A percentile compares a stretch with the other conserved stretches of the same genome.
phyloP scores from a whole-genome alignment of 2,113 vertebrate genomes.

The Agelaius phoeniceus region DNA sequence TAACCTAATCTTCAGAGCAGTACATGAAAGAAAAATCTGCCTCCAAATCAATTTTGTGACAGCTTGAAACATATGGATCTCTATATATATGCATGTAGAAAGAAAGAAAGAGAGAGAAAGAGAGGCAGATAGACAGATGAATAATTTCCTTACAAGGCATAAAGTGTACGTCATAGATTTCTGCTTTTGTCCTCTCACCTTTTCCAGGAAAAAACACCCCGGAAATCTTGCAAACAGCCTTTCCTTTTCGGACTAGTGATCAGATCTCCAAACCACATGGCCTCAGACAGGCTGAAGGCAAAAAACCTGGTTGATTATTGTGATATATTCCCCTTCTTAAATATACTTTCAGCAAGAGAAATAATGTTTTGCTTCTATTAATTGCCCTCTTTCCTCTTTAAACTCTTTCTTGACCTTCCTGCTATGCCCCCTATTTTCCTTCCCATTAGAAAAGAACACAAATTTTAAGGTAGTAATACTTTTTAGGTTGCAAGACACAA shows the following conservation, averaged over 20 bases:
- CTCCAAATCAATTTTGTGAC: conserved; percentile 19
- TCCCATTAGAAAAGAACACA: not conserved
- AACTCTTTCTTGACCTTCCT: not conserved
- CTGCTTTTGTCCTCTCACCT: conserved; percentile 70
- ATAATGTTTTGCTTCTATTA: not conserved
- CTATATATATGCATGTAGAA: not conserved
- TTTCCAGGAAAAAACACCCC: conserved; percentile 72
- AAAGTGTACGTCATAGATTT: conserved; percentile 51
- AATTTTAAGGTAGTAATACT: not conserved
- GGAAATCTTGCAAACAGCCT: conserved; percentile 70
- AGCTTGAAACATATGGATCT: conserved; percentile 34
- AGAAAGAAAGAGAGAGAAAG: not conserved
- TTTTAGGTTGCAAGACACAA: conserved; percentile 2
- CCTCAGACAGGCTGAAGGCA: conserved; percentile 73
- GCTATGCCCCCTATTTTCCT: not conserved
- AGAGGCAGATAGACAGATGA: not conserved
- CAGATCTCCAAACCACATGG: conserved; percentile 71
- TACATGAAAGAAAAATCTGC: conserved; percentile 32
- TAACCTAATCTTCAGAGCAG: not conserved
- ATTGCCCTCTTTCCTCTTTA: not conserved
- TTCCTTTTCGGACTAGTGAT: conserved; percentile 70
- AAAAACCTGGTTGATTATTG: conserved; percentile 69
- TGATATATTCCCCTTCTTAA: conserved; percentile 50
- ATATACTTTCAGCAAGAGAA: conserved; percentile 59
- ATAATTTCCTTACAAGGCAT: conserved; percentile 37